Conservation (phyloP, 1,140 invertebrate genomes). For the Drosophila mojavensis region DNA sequence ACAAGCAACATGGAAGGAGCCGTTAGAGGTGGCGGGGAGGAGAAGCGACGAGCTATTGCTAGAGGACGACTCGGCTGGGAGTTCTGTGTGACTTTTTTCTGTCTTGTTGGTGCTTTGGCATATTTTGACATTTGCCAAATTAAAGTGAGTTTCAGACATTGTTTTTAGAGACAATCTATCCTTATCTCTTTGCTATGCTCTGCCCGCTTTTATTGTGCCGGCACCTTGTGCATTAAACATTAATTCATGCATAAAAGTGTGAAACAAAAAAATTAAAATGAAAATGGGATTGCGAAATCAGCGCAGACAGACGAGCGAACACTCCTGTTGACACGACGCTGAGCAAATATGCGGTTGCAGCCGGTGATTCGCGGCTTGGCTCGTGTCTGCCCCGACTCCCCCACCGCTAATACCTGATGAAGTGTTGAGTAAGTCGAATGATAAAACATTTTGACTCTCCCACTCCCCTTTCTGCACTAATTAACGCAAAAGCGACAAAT, state of each 20-base stretch:
- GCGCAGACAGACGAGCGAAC: constrained; percentile 31
- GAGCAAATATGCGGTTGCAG: constrained; percentile 48
- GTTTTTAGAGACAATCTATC: constrained; percentile 7
- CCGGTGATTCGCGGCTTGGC: not conserved
- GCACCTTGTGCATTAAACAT: constrained; percentile 66
- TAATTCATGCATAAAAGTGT: constrained; percentile 63
- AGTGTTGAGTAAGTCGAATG: too few relatives aligned
- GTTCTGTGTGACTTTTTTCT: not conserved
- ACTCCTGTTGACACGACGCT: constrained; percentile 40
- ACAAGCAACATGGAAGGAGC: constrained; percentile 28
- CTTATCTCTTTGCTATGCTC: not conserved
- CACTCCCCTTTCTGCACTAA: too few relatives aligned
- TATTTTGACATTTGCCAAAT: constrained; percentile 72
- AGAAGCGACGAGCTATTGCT: not conserved
- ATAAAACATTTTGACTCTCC: not conserved
- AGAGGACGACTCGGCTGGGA: constrained; percentile 4
- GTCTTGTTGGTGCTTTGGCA: constrained; percentile 11
- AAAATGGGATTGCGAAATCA: constrained; percentile 32
- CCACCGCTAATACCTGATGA: not conserved
- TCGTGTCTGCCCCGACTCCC: not conserved
- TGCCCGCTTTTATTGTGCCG: constrained; percentile 27
- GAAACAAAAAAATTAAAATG: constrained; percentile 27
- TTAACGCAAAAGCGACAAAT: too few relatives aligned
- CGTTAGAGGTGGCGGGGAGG: not conserved
- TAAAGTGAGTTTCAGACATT: constrained; percentile 63